Percentiles rank a stretch among this genome's conserved stretches.
Evolutionary conservation across 2,113 vertebrate genomes (phyloP).

Genomic region (Merops nubicus): DNA sequence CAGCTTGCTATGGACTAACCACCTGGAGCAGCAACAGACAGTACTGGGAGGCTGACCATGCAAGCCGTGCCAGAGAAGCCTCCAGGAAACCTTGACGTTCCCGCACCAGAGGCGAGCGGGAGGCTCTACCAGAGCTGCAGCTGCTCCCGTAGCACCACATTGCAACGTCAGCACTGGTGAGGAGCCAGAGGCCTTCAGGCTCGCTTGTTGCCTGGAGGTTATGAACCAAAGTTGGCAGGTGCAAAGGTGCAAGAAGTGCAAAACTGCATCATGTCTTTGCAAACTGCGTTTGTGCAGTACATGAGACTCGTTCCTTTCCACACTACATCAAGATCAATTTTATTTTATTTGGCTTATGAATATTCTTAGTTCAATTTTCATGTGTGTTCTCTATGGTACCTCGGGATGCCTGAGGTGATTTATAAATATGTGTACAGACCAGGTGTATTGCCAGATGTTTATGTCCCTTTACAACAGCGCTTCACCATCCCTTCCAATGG

Average conservation of each 20-base stretch:
- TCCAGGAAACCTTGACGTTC: neutral
- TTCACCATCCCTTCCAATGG: constrained; percentile 27
- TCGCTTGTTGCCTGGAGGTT: constrained; percentile 63
- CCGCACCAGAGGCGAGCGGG: neutral
- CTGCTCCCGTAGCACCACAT: neutral
- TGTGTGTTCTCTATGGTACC: constrained; percentile 13
- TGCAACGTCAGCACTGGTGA: constrained; percentile 43
- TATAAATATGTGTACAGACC: constrained; percentile 67
- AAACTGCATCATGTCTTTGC: constrained; percentile 17
- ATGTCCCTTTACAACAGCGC: constrained; percentile 49
- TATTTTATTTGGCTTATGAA: constrained; percentile 48
- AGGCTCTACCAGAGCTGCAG: neutral
- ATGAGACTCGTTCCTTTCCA: constrained; percentile 27
- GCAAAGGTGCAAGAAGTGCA: constrained; percentile 60
- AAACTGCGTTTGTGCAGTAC: neutral
- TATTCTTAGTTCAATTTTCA: neutral
- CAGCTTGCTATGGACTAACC: neutral
- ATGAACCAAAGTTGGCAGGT: constrained; percentile 66
- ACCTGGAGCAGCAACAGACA: neutral
- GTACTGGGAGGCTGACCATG: neutral
- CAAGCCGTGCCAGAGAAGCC: neutral
- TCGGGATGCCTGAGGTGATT: constrained; percentile 62
- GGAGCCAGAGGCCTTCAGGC: constrained; percentile 57
- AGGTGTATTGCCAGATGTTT: constrained; percentile 73
- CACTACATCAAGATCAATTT: neutral